These are phyloP conservation scores for Mesochorus sp. DNA, from an alignment of 2,888 invertebrate genomes.

Conservation along the genomic window DNA sequence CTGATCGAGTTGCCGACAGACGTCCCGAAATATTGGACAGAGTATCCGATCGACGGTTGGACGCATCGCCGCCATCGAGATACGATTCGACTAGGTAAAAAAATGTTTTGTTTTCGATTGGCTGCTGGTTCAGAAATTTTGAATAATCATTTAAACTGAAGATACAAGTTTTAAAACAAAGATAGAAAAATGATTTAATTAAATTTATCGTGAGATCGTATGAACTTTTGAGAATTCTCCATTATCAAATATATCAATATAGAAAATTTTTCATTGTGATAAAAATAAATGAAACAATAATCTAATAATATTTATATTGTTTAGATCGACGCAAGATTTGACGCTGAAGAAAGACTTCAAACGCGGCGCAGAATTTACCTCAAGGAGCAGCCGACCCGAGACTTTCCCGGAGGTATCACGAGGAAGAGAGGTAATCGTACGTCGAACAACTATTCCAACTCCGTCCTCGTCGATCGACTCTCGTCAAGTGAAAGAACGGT, in stretches of 20 bases:
- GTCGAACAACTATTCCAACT: conserved; percentile 75
- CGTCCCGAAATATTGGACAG: conserved; percentile 77
- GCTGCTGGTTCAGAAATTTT: too few species aligned
- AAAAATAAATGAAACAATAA: too few species aligned
- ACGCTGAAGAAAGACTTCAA: conserved; percentile 79
- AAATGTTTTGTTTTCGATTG: background rate
- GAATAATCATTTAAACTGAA: too few species aligned
- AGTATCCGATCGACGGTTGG: conserved; percentile 78
- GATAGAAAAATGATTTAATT: too few species aligned
- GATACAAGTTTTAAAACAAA: background rate
- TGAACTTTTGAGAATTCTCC: background rate
- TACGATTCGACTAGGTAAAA: conserved; percentile 77
- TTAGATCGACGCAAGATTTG: conserved; percentile 77
- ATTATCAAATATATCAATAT: background rate
- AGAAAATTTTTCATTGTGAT: too few species aligned
- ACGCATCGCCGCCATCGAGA: conserved; percentile 75
- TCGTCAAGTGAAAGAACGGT: conserved; percentile 80
- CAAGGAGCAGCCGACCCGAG: conserved; percentile 78
- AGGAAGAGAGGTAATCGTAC: conserved; percentile 79
- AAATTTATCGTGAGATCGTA: background rate
- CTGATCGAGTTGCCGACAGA: conserved; percentile 76
- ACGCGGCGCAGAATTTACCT: conserved; percentile 76
- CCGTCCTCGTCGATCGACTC: conserved; percentile 77
- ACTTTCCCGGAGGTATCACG: conserved; percentile 77
- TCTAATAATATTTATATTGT: background rate